Evolutionary conservation across 2,113 vertebrate genomes (phyloP).

Genomic region (Hemicordylus capensis): DNA sequence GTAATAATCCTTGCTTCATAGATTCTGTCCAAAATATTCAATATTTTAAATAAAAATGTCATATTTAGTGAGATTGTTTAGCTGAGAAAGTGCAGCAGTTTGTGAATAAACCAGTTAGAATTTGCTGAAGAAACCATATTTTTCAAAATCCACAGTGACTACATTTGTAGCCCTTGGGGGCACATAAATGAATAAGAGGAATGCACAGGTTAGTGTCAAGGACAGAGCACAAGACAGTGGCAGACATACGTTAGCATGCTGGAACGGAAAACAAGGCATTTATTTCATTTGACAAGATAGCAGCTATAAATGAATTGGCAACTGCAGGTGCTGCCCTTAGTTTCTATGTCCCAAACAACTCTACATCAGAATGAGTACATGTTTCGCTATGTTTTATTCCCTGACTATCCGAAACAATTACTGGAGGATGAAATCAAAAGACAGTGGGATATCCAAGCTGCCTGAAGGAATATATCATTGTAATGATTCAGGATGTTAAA

Average conservation of each 20-base stretch:
- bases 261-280: neutral
- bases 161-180: neutral
- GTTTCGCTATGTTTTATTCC: constrained; percentile 7
- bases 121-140: neutral
- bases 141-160: neutral
- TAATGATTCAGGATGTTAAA: constrained; percentile 12
- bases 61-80: neutral
- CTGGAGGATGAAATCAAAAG: neutral
- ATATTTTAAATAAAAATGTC: constrained; percentile 1
- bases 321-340: constrained; percentile 25
- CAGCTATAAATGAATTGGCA: neutral
- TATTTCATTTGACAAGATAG: constrained; percentile 22
- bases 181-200: constrained; percentile 14
- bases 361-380: constrained; percentile 11
- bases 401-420: neutral
- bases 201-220: neutral
- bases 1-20: too few relatives aligned
- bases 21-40: neutral
- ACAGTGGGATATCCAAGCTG: neutral
- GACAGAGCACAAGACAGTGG: neutral
- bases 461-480: neutral
- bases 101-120: neutral
- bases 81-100: constrained; percentile 4
- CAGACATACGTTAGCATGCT: neutral
- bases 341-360: constrained; percentile 5